These are phyloP conservation scores for Melitaea cinxia DNA, from an alignment of 1,140 invertebrate species.

Conservation along the genomic window DNA sequence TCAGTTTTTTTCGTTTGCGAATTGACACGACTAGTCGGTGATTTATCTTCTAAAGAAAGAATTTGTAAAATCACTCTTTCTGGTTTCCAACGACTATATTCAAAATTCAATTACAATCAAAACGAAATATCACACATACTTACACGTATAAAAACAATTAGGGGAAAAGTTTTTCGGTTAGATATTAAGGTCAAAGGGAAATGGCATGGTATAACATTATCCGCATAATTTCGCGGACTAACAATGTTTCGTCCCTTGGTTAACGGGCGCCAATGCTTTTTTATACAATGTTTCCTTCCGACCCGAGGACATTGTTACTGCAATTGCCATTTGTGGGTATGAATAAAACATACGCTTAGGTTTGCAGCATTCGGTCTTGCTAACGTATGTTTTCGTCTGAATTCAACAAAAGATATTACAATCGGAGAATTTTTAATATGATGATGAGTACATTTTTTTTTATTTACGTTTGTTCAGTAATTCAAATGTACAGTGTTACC, in stretches of 20 bases:
- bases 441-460: background rate
- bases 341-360: conserved; percentile 61
- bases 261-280: conserved; percentile 53
- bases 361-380: conserved; percentile 38
- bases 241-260: conserved; percentile 48
- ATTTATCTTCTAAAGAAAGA: no score
- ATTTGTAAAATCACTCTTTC: no score
- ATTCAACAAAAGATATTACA: conserved; percentile 29
- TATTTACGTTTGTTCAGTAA: no score
- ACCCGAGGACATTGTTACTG: conserved; percentile 48
- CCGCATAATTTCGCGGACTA: conserved; percentile 52
- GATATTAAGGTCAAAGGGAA: conserved; percentile 50
- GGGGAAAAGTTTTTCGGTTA: conserved; percentile 36
- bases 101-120: no score
- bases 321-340: conserved; percentile 52
- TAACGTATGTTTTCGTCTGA: conserved; percentile 26
- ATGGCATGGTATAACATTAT: conserved; percentile 45
- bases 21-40: no score
- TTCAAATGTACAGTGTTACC: no score
- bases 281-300: conserved; percentile 51
- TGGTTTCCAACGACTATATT: no score
- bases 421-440: conserved; percentile 19
- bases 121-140: background rate
- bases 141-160: conserved; percentile 35
- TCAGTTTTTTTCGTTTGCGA: no score